Evolutionary conservation across 2,888 invertebrate species (phyloP), one percentile per base, ranked within the genome.

Genomic region (Heliconius charithonia): DNA sequence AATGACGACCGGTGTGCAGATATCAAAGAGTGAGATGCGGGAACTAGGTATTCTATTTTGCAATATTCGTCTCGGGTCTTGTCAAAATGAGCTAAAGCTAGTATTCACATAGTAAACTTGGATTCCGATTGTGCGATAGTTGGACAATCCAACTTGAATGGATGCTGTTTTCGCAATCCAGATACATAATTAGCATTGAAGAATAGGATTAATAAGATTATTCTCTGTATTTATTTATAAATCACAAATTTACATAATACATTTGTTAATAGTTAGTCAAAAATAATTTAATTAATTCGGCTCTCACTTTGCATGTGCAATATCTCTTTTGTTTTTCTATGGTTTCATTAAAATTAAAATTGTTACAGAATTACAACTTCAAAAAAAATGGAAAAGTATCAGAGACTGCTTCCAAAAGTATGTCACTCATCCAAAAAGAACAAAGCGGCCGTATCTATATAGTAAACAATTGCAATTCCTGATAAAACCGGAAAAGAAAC

Each of bases 321-420:
- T 16, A 29, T 29, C 7, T 29, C 29, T 29, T 19, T 7, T 29
- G 13, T 69, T 25, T 12, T 2, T 19, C 2, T 29, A 32, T 22
- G 10, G 19, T n/a, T 66, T 32, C 9, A 66, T 66, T 66, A 32
- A 19, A 32, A 67, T 69, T n/a, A 25, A 41, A 41, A 25, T 41
- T 84, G 77, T 92, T 90, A 79, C 90, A 95, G 95, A 93, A 86
- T 85, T 93, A 10, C 93, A 94, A 85, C 87, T 95, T 12, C 94
- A 94, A 84, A 94, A 93, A 86, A 95, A 94, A 87, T 95, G 94
- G 94, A 95, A 94, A 82, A 92, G 94, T 82, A 91, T 94, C 22
- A 86, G 93, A 45, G 95, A 95, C 81, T 92, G 92, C 81, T 94
- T 91, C 81, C 89, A 90, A 80, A 94, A 94, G 80, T 93, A 92